Percentiles rank a stretch among this genome's conserved stretches.
These are phyloP conservation scores for Tenualosa ilisha DNA, from an alignment of 2,797 vertebrate species.

Conservation along the genomic window DNA sequence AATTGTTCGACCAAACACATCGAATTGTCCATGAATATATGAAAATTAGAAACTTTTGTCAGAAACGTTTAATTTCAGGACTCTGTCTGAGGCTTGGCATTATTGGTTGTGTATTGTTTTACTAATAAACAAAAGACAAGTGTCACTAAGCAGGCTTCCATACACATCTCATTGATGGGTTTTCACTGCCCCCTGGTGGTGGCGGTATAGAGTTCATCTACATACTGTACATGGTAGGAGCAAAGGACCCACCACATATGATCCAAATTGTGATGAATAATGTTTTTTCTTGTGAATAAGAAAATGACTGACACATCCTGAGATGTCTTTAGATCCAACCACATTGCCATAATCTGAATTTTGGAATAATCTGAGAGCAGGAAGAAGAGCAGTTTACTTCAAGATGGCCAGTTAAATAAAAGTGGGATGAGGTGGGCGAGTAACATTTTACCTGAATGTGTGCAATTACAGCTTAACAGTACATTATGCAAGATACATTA, in stretches of 20 bases:
- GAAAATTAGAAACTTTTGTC: background rate
- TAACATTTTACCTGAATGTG: background rate
- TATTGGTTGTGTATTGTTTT: background rate
- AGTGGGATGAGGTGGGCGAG: background rate
- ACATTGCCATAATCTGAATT: background rate
- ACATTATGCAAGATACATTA: background rate
- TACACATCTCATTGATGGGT: background rate
- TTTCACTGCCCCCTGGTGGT: slow-evolving; percentile 66
- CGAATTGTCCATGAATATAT: background rate
- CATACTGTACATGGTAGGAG: background rate
- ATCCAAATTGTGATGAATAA: background rate
- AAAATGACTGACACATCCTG: background rate
- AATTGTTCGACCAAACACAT: background rate
- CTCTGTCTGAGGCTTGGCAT: background rate
- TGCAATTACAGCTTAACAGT: background rate
- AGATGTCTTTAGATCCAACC: background rate
- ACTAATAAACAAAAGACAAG: slow-evolving; percentile 8
- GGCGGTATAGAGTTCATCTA: background rate
- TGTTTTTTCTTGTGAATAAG: background rate
- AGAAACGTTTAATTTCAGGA: background rate
- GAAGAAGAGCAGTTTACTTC: background rate
- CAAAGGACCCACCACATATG: background rate
- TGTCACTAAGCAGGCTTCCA: background rate
- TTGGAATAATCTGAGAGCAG: background rate
- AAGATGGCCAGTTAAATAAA: background rate